Conservation (phyloP, 2,113 vertebrate genomes). For the Crotophaga sulcirostris region DNA sequence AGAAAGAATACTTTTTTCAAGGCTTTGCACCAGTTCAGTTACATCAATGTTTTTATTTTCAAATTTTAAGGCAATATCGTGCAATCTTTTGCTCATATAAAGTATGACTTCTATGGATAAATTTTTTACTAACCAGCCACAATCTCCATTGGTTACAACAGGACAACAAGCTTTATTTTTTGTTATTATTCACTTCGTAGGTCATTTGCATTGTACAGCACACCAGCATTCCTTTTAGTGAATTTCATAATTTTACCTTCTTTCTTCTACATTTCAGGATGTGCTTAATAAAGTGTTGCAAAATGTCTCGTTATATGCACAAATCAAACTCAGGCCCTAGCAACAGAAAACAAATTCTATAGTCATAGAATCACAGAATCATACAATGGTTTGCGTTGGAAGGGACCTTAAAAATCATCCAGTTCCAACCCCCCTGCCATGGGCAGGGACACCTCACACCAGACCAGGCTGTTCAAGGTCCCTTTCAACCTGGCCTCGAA, state of each 20-base stretch:
- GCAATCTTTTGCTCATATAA: not conserved
- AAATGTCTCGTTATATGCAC: not conserved
- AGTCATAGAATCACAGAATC: no score
- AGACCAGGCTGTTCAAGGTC: no score
- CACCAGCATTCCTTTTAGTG: not conserved
- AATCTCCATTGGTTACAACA: not conserved
- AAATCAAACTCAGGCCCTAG: not conserved
- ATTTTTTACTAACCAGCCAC: not conserved
- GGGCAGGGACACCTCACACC: no score
- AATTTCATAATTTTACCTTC: not conserved
- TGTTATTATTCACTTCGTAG: not conserved
- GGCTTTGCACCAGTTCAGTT: not conserved
- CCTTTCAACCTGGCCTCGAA: no score
- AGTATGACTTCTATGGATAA: not conserved
- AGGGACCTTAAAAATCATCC: no score
- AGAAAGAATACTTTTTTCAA: not conserved
- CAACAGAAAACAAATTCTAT: not conserved
- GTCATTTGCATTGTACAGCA: accelerated
- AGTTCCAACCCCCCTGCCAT: no score
- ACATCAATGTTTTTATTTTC: not conserved
- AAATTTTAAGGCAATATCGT: not conserved
- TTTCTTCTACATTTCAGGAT: not conserved
- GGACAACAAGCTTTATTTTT: no score
- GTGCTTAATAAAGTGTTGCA: not conserved
- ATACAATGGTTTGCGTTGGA: no score